These are phyloP conservation scores for Apamea crenata DNA, from an alignment of 2,888 invertebrate species.

Conservation along the genomic window DNA sequence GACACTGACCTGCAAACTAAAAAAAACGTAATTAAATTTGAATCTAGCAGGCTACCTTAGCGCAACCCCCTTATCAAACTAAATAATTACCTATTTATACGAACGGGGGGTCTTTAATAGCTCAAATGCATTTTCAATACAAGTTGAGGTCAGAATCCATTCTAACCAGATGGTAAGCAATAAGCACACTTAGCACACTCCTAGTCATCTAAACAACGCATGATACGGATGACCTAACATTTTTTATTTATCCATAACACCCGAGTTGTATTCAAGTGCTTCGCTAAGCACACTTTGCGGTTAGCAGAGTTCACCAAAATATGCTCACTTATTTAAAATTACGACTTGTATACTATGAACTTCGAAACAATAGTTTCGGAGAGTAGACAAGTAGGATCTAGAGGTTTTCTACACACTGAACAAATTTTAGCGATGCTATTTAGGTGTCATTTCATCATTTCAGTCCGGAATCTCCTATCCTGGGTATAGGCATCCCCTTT, in stretches of 20 bases:
- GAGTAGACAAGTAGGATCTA: background rate
- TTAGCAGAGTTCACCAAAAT: slow-evolving; percentile 59
- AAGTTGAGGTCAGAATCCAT: slow-evolving; percentile 22
- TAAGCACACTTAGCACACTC: slow-evolving; percentile 33
- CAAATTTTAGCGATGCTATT: background rate
- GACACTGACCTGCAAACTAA: too few relatives aligned
- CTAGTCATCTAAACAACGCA: slow-evolving; percentile 41
- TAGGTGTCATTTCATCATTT: background rate
- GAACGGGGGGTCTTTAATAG: background rate
- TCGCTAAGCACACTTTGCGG: slow-evolving; percentile 61
- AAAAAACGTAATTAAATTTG: too few relatives aligned
- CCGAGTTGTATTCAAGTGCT: slow-evolving; percentile 37
- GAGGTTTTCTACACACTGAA: background rate
- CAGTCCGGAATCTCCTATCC: background rate
- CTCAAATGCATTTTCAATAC: background rate
- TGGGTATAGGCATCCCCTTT: background rate
- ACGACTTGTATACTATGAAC: slow-evolving; percentile 33
- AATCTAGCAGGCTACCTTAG: too few relatives aligned
- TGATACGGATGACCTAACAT: slow-evolving; percentile 56
- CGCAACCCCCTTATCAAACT: background rate
- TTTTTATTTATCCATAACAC: slow-evolving; percentile 51
- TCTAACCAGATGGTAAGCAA: slow-evolving; percentile 27
- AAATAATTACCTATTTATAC: background rate
- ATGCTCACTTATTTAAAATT: slow-evolving; percentile 49
- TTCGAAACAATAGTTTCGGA: background rate